Conservation (phyloP, 30 jellyfish, hydroid and myxozoan species). For the Aurelia coerulea region DNA sequence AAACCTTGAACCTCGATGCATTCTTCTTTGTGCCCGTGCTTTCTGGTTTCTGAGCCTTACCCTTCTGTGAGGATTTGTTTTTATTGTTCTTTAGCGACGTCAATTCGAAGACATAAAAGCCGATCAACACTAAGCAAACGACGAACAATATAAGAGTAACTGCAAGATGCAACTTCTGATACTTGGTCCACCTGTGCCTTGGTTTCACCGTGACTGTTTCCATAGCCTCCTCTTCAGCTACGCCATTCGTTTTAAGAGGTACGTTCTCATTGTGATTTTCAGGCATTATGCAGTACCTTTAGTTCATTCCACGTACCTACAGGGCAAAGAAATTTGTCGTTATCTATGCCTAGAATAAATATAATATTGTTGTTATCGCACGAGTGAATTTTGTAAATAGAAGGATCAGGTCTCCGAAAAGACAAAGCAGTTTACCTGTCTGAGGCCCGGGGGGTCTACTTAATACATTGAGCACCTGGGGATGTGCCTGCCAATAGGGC, state of each 20-base stretch:
- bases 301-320: slow-evolving; percentile 1
- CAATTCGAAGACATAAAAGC: slow-evolving; percentile 39
- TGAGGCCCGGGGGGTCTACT: no score
- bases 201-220: slow-evolving; percentile 58
- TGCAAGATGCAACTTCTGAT: slow-evolving; percentile 59
- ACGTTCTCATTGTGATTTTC: slow-evolving; percentile 53
- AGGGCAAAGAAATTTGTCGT: no score
- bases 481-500: no score
- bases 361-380: no score
- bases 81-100: slow-evolving; percentile 2
- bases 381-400: no score
- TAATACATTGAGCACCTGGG: no score
- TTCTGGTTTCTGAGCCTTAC: background rate
- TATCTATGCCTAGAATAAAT: no score
- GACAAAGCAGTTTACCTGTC: no score
- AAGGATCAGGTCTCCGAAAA: no score
- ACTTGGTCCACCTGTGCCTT: slow-evolving; percentile 60
- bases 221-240: slow-evolving; percentile 55
- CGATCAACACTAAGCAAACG: slow-evolving; percentile 51
- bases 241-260: slow-evolving; percentile 46
- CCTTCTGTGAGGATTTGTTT: no score
- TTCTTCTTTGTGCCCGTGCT: background rate
- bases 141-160: slow-evolving; percentile 45
- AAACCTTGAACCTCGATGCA: background rate
- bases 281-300: slow-evolving; percentile 33